Conservation (phyloP, 2,888 invertebrate genomes). For the Drosophila histrio region DNA sequence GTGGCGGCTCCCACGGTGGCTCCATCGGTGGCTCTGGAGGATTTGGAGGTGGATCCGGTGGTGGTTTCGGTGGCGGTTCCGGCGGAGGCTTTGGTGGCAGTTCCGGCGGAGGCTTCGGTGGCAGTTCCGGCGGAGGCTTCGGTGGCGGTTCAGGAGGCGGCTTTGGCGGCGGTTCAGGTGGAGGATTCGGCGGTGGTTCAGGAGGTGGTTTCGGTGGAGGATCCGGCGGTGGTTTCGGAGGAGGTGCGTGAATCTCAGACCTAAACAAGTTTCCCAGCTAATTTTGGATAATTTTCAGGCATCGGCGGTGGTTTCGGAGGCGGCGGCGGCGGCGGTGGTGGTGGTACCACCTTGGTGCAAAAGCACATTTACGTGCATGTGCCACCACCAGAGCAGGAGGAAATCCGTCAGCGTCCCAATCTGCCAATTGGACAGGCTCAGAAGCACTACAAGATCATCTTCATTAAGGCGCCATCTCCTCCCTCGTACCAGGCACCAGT, state of each 20-base stretch:
- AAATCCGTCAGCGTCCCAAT: slow-evolving; percentile 86
- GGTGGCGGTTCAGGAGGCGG: slow-evolving; percentile 61
- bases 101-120: slow-evolving; percentile 38
- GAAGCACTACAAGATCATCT: slow-evolving; percentile 96
- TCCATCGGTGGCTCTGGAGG: slow-evolving; percentile 52
- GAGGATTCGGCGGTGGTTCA: slow-evolving; percentile 50
- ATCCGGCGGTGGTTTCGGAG: slow-evolving; percentile 56
- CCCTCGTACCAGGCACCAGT: slow-evolving; percentile 92
- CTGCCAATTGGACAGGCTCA: slow-evolving; percentile 90
- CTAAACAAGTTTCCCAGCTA: no score
- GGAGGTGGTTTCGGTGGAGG: slow-evolving; percentile 63
- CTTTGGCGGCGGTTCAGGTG: slow-evolving; percentile 60
- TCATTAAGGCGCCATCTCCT: slow-evolving; percentile 95
- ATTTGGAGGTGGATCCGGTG: slow-evolving; percentile 57
- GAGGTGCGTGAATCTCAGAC: no score
- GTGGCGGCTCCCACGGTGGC: slow-evolving; percentile 58
- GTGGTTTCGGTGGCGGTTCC: slow-evolving; percentile 62
- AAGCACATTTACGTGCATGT: slow-evolving; percentile 96
- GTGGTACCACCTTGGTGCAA: slow-evolving; percentile 87
- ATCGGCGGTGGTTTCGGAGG: slow-evolving; percentile 69
- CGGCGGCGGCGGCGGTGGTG: slow-evolving; percentile 79
- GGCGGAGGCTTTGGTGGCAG: slow-evolving; percentile 57
- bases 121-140: slow-evolving; percentile 51
- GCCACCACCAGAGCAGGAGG: slow-evolving; percentile 93
- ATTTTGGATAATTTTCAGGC: no score